Conservation (phyloP, 2,888 invertebrate species). For the Microplitis manilae region DNA sequence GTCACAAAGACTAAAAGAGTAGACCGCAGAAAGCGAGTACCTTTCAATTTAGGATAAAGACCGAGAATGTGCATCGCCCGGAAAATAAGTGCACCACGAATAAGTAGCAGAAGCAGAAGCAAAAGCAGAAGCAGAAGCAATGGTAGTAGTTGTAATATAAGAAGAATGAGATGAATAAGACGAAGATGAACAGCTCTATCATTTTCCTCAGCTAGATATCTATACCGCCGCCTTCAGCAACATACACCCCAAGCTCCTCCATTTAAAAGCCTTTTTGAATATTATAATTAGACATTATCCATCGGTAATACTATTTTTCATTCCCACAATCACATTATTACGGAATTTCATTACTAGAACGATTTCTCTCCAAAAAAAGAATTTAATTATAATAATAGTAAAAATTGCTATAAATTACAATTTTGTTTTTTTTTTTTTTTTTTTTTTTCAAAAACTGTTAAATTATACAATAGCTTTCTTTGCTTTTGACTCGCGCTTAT, state of each 20-base stretch:
- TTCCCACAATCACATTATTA: background rate
- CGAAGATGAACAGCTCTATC: background rate
- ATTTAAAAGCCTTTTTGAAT: slow-evolving; percentile 32
- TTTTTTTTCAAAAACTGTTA: background rate
- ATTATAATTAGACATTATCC: slow-evolving; percentile 31
- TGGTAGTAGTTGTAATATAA: background rate
- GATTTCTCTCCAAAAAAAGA: background rate
- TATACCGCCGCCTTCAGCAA: background rate
- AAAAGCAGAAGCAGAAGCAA: slow-evolving; percentile 2
- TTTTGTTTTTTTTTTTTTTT: no score
- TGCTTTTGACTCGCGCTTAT: background rate
- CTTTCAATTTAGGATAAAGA: slow-evolving; percentile 38
- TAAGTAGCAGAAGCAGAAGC: slow-evolving; percentile 10
- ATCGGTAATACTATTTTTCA: background rate
- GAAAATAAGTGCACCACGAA: slow-evolving; percentile 39
- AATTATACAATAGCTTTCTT: background rate
- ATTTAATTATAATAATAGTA: no score
- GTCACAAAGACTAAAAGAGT: slow-evolving; percentile 7
- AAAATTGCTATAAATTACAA: no score
- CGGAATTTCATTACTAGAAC: background rate
- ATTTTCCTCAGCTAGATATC: background rate
- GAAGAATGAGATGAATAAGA: background rate
- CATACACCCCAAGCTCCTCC: background rate
- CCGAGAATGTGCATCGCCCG: slow-evolving; percentile 37
- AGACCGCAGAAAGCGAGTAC: slow-evolving; percentile 22